These are phyloP conservation scores for Columbina picui DNA, from an alignment of 2,113 vertebrate genomes.

Conservation along the genomic window DNA sequence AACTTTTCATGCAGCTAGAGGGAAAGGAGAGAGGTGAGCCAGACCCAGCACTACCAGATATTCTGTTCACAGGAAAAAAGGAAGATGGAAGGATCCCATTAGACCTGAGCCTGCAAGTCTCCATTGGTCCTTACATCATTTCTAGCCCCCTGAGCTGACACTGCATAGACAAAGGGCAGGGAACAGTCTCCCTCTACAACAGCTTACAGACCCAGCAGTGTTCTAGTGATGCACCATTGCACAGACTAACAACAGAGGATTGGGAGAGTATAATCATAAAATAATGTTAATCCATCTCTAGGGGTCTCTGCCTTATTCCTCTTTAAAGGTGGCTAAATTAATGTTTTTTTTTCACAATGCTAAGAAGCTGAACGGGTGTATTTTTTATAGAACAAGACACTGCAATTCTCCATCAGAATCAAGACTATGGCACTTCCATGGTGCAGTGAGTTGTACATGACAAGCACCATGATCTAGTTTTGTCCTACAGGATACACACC, in stretches of 20 bases:
- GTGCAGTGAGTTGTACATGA: background rate
- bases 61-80: background rate
- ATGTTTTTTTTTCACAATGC: background rate
- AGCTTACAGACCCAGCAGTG: background rate
- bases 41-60: background rate
- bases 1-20: constrained; percentile 95
- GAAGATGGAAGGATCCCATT: background rate
- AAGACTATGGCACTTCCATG: background rate
- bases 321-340: background rate
- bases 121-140: background rate
- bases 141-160: background rate
- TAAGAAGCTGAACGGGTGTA: background rate
- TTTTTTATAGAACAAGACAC: background rate
- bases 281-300: background rate
- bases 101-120: background rate
- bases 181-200: background rate
- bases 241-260: background rate
- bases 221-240: background rate
- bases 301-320: background rate
- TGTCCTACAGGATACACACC: background rate
- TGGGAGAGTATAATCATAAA: background rate
- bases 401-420: background rate
- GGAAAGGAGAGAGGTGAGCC: background rate
- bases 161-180: background rate
- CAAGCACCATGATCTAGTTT: background rate